phyloP scores from a whole-genome alignment of 2,797 vertebrate genomes.

The Discoglossus pictus region DNA sequence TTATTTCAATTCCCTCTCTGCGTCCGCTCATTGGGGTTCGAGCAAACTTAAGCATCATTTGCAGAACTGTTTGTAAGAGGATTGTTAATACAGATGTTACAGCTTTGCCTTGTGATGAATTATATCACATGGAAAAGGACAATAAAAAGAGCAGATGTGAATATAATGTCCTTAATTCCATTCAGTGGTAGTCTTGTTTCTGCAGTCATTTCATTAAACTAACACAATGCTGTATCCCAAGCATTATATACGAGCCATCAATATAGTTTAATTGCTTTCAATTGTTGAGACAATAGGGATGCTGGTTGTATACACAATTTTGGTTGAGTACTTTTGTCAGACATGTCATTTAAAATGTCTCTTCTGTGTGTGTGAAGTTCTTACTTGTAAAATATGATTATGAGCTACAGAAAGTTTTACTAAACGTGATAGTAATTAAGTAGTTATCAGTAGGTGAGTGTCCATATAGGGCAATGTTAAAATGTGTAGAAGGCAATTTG shows the following conservation, averaged over 20 bases:
- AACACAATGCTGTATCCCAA: constrained; percentile 32
- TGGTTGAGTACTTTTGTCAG: not conserved
- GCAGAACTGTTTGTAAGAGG: constrained; percentile 24
- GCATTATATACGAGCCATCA: constrained; percentile 31
- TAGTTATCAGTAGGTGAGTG: too few species aligned
- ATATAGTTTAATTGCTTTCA: constrained; percentile 28
- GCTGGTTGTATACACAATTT: constrained; percentile 1
- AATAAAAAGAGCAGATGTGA: constrained; percentile 43
- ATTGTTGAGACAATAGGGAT: constrained; percentile 5
- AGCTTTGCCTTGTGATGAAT: constrained; percentile 19
- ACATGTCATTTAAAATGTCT: constrained; percentile 1
- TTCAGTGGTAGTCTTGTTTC: constrained; percentile 25
- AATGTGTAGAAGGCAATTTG: too few species aligned
- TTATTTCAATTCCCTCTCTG: constrained; percentile 56
- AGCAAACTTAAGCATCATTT: constrained; percentile 31
- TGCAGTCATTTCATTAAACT: constrained; percentile 12
- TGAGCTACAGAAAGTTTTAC: too few species aligned
- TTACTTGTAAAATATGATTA: constrained; percentile 2
- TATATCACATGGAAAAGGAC: constrained; percentile 16
- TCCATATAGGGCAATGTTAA: too few species aligned
- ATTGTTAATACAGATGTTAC: constrained; percentile 48
- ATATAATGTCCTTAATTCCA: constrained; percentile 44
- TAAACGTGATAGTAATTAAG: too few species aligned
- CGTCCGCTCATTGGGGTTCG: not conserved
- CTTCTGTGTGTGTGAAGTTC: not conserved